Percentiles rank a stretch among this genome's conserved stretches.
Evolutionary conservation across 2,888 invertebrate genomes (phyloP).

Genomic region (Cylindroiulus punctatus): DNA sequence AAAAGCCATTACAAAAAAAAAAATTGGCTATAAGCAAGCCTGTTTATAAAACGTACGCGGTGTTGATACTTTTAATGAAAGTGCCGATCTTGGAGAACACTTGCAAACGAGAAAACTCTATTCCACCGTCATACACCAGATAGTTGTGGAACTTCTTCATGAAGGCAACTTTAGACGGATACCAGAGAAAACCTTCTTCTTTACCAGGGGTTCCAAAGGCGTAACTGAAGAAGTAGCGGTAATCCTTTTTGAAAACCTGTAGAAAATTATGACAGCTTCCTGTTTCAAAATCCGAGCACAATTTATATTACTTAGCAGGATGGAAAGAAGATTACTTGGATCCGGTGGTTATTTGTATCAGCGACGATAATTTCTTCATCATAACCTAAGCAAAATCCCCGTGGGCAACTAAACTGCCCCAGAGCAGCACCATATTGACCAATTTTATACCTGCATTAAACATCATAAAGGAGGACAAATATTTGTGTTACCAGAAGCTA

Average conservation of each 20-base stretch:
- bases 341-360: conserved; percentile 95
- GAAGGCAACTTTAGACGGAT: conserved; percentile 94
- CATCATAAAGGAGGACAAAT: too few species aligned
- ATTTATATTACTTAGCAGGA: conserved; percentile 57
- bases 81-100: conserved; percentile 96
- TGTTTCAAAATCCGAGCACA: not conserved
- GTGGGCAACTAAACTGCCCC: conserved; percentile 95
- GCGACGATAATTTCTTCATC: conserved; percentile 97
- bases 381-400: conserved; percentile 93
- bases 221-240: conserved; percentile 80
- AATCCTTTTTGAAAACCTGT: conserved; percentile 93
- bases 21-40: too few species aligned
- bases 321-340: conserved; percentile 74
- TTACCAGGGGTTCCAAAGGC: conserved; percentile 95
- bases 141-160: conserved; percentile 87
- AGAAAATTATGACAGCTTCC: conserved; percentile 53
- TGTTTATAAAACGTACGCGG: conserved; percentile 66
- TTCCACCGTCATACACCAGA: conserved; percentile 96
- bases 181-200: conserved; percentile 97
- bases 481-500: too few species aligned
- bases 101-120: conserved; percentile 96
- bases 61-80: conserved; percentile 93
- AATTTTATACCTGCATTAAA: conserved; percentile 82
- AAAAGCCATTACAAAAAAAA: too few species aligned
- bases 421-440: conserved; percentile 92